Evolutionary conservation across 1,140 invertebrate species (phyloP).

Genomic region (Lasaia peninsularis): DNA sequence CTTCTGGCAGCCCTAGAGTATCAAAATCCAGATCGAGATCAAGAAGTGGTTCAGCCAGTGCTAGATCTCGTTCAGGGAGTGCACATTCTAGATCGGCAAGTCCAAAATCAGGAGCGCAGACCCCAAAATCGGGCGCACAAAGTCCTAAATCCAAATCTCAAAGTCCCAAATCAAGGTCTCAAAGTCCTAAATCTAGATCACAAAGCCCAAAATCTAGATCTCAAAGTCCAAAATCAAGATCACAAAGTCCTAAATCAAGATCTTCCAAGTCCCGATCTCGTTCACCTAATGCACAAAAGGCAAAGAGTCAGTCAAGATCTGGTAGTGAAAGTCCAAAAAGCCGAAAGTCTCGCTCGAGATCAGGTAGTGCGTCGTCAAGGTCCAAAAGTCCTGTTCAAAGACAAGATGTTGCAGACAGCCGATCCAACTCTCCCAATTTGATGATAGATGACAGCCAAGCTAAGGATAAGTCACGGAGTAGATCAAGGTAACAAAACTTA

Average conservation of each 20-base stretch:
- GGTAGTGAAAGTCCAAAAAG: slow-evolving; percentile 58
- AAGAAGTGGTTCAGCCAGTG: slow-evolving; percentile 53
- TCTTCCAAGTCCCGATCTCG: slow-evolving; percentile 52
- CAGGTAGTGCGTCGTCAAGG: slow-evolving; percentile 55
- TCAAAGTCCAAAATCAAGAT: slow-evolving; percentile 66
- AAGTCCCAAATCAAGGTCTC: slow-evolving; percentile 51
- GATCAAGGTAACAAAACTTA: slow-evolving; percentile 47
- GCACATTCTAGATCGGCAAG: slow-evolving; percentile 51
- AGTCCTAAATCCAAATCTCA: slow-evolving; percentile 61
- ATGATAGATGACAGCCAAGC: slow-evolving; percentile 75
- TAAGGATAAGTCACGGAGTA: slow-evolving; percentile 55
- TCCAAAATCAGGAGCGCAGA: slow-evolving; percentile 49
- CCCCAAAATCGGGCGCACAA: slow-evolving; percentile 68
- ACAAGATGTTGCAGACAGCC: slow-evolving; percentile 64
- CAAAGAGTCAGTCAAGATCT: slow-evolving; percentile 52
- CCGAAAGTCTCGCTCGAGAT: slow-evolving; percentile 54
- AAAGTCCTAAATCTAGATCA: slow-evolving; percentile 55
- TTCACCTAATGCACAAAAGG: slow-evolving; percentile 39
- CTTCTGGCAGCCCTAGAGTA: slow-evolving; percentile 47
- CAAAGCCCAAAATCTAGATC: slow-evolving; percentile 50
- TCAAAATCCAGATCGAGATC: slow-evolving; percentile 51
- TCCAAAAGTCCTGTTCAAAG: slow-evolving; percentile 64
- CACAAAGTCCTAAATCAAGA: slow-evolving; percentile 69
- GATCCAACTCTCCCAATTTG: slow-evolving; percentile 79
- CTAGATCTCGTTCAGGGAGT: slow-evolving; percentile 70